Conservation (phyloP, 2,797 vertebrate genomes). For the Enteromius radiatus region DNA sequence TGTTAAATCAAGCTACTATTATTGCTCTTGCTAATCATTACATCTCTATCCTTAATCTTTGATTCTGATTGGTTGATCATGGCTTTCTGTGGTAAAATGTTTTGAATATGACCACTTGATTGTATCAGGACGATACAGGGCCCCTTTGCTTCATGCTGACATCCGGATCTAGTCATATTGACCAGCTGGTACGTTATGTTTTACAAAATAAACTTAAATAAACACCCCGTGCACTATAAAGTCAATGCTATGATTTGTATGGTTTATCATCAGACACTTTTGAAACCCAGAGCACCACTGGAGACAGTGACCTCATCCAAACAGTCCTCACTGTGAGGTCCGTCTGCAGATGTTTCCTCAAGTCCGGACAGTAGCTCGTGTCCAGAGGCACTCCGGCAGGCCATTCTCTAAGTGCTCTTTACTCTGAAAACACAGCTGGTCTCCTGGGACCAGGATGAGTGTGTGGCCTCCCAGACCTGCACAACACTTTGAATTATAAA, state of each 20-base stretch:
- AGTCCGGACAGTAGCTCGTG: conserved; percentile 70
- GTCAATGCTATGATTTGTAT: conserved; percentile 21
- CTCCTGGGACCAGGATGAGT: conserved; percentile 68
- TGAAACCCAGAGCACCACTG: conserved; percentile 1
- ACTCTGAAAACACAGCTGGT: conserved; percentile 83
- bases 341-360: conserved; percentile 70
- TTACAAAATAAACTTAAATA: background rate
- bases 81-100: background rate
- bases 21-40: background rate
- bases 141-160: background rate
- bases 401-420: conserved; percentile 85
- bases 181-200: background rate
- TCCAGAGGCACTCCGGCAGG: conserved; percentile 75
- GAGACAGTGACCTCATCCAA: conserved; percentile 24
- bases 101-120: background rate
- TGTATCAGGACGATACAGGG: background rate
- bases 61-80: background rate
- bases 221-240: background rate
- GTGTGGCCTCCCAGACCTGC: conserved; percentile 63
- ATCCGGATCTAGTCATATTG: background rate
- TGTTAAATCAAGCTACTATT: background rate
- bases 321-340: conserved; percentile 58
- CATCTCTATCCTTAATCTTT: background rate
- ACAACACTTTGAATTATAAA: conserved; percentile 79
- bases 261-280: conserved; percentile 18